Base-by-base conservation (phyloP, 2,888 invertebrate species). In the Plagodis pulveraria region DNA sequence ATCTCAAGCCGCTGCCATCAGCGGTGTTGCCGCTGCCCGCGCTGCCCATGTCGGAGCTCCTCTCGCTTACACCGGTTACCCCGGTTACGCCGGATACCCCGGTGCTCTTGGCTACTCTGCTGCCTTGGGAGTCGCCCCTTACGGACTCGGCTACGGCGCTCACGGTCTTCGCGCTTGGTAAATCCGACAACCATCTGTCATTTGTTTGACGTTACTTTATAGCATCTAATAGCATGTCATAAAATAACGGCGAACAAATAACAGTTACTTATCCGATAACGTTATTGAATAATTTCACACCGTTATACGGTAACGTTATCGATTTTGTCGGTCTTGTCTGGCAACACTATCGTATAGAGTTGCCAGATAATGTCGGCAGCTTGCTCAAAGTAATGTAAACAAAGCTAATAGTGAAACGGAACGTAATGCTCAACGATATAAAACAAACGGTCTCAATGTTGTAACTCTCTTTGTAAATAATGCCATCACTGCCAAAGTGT, bases 401-500 rank as follows among this genome's bases (percentile, higher is more conserved):
- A 72, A 73, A 78, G 66, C 67, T 72, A 35, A 50, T 58, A 69
- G 76, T 74, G 73, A 76, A 80, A 83, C 74, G 74, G 83, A 66
- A 57, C 22, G 56, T 56, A 45, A 80, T 78, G 84, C 84, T 84
- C 82, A 83, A 83, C 56, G 60, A 56, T 69, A 74, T 72, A 41
- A 61, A 59, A 56, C 71, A 72, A 80, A 87, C 82, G 89, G 89
- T 90, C 88, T 91, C 89, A 88, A 73, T 77, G 69, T 80, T 79
- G 90, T 91, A 91, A 92, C 91, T 92, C 91, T 92, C 91, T 91
- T 89, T 92, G 87, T 90, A 88, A 83, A 87, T 76, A 83, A 89
- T 84, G 86, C 87, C 89, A 89, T 89, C 91, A 92, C 91, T 91
- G 91, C 91, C 91, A 92, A 91, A 92, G 91, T 91, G 91, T 91